These are phyloP conservation scores for Festucalex cinctus DNA, from an alignment of 2,113 vertebrate species.

Conservation along the genomic window DNA sequence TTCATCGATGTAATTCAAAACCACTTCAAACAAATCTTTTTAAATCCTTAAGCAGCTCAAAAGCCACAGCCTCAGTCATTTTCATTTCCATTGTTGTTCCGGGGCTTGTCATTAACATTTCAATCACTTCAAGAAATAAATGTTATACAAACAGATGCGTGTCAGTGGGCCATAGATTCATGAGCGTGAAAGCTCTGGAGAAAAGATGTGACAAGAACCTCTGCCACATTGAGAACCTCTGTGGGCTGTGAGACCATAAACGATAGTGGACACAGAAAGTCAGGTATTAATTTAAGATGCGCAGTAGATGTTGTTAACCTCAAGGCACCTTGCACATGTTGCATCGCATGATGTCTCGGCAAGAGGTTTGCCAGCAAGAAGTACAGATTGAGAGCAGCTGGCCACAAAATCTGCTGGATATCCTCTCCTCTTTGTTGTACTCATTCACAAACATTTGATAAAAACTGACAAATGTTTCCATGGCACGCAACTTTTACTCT, in stretches of 20 bases:
- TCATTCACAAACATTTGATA: not conserved
- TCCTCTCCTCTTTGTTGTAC: constrained; percentile 17
- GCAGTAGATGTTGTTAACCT: not conserved
- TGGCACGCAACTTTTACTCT: not conserved
- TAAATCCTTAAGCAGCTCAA: constrained; percentile 16
- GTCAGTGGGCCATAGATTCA: constrained; percentile 18
- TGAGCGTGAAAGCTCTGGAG: constrained; percentile 12
- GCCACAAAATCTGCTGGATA: constrained; percentile 8
- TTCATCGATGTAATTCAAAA: constrained; percentile 27
- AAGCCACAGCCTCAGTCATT: constrained; percentile 7
- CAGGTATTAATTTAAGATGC: not conserved
- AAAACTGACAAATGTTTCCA: constrained; percentile 4
- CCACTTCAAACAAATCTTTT: constrained; percentile 34
- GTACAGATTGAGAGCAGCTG: constrained; percentile 3
- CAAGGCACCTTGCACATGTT: constrained; percentile 6
- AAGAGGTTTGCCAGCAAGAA: not conserved
- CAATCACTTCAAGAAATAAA: constrained; percentile 10
- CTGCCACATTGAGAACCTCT: constrained; percentile 7
- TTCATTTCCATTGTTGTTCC: constrained; percentile 9
- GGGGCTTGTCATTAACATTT: constrained; percentile 19
- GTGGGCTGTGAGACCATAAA: constrained; percentile 8
- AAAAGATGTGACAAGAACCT: constrained; percentile 24
- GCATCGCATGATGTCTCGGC: not conserved
- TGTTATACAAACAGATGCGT: constrained; percentile 6
- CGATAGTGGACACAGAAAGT: not conserved